A percentile compares a stretch with the other conserved stretches of the same genome.
These are phyloP conservation scores for Tinea pellionella DNA, from an alignment of 2,888 invertebrate species.

Conservation along the genomic window DNA sequence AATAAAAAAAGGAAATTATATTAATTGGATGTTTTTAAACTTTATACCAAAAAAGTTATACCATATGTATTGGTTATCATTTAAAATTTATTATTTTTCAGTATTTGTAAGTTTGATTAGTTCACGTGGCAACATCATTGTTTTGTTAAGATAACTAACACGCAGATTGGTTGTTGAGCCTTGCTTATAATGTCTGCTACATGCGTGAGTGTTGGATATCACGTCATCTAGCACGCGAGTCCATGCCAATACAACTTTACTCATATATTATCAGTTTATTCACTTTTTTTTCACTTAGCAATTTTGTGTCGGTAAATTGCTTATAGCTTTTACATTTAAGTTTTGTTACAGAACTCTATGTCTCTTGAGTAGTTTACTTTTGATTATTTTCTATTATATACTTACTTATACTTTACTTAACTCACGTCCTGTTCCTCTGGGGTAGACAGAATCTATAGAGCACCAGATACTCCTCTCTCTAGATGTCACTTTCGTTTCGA, in stretches of 20 bases:
- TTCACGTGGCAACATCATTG: background rate
- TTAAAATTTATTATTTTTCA: too few relatives aligned
- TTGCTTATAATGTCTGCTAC: slow-evolving; percentile 53
- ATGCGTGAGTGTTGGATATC: slow-evolving; percentile 60
- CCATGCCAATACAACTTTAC: slow-evolving; percentile 29
- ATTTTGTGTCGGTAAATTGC: background rate
- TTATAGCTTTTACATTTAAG: background rate
- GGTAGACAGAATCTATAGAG: too few relatives aligned
- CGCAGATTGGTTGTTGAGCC: slow-evolving; percentile 10
- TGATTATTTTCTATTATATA: too few relatives aligned
- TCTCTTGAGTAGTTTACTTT: too few relatives aligned
- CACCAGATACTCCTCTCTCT: too few relatives aligned
- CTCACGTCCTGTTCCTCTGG: too few relatives aligned
- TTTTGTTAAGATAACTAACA: slow-evolving; percentile 8
- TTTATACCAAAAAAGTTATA: too few relatives aligned
- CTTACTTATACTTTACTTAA: too few relatives aligned
- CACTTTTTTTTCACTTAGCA: background rate
- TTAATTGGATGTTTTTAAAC: background rate
- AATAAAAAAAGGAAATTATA: background rate
- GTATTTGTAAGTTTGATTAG: background rate
- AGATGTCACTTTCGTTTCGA: too few relatives aligned
- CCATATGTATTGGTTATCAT: too few relatives aligned
- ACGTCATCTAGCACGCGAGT: slow-evolving; percentile 60
- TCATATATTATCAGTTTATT: slow-evolving; percentile 5
- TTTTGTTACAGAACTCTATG: too few relatives aligned